Percentiles rank a stretch among this genome's conserved stretches.
Evolutionary conservation across 2,888 invertebrate genomes (phyloP).

Genomic region (Tiliacea citrago): DNA sequence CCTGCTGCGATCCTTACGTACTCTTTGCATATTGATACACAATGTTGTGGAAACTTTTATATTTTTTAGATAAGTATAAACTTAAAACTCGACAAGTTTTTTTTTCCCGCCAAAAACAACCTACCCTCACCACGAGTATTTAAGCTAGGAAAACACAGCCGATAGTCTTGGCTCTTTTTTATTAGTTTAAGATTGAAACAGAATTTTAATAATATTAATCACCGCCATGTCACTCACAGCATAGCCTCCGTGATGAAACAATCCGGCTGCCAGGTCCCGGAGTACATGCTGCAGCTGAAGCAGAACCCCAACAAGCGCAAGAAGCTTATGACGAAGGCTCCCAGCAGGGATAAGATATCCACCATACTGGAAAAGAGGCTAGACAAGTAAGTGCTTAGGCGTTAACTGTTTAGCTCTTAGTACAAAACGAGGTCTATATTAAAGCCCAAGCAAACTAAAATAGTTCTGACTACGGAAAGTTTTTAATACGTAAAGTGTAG

Average conservation of each 20-base stretch:
- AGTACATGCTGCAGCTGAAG: conserved; percentile 95
- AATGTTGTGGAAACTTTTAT: neutral
- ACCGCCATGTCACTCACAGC: conserved; percentile 82
- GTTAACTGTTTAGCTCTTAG: neutral
- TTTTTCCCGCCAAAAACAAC: no score
- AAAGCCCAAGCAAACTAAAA: neutral
- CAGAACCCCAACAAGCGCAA: conserved; percentile 91
- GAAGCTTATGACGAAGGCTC: conserved; percentile 91
- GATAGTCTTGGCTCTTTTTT: neutral
- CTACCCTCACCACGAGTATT: neutral
- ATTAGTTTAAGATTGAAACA: neutral
- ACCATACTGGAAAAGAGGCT: conserved; percentile 87
- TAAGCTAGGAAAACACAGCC: neutral
- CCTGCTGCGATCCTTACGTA: no score
- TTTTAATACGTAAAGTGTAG: no score
- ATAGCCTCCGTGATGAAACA: conserved; percentile 97
- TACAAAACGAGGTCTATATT: neutral
- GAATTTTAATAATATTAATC: neutral
- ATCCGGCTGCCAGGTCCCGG: conserved; percentile 98
- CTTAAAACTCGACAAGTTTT: neutral
- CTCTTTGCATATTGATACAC: neutral
- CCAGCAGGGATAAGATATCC: conserved; percentile 92
- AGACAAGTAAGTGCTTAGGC: conserved; percentile 77
- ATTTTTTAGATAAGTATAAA: neutral
- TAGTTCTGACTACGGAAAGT: no score